Evolutionary conservation across 2,888 invertebrate species (phyloP).

Genomic region (Drosophila ustulata): DNA sequence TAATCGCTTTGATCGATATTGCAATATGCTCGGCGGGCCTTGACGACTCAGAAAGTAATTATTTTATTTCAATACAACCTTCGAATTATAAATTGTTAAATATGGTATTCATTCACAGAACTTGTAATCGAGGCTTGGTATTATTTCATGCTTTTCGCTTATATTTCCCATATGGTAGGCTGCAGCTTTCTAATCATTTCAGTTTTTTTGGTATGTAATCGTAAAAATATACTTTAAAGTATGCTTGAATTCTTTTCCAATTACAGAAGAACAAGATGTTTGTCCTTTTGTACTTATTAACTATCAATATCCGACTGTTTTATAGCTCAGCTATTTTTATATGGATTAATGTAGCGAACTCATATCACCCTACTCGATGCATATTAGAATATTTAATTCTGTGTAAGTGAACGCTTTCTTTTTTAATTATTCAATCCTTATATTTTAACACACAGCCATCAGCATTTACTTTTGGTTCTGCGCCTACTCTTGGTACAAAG

Average conservation of each 20-base stretch:
- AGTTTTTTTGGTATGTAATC: constrained; percentile 7
- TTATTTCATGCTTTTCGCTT: neutral
- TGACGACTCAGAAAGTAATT: neutral
- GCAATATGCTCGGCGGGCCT: neutral
- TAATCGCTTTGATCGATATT: constrained; percentile 14
- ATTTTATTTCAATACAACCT: neutral
- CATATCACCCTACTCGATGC: neutral
- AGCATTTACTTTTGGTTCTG: constrained; percentile 24
- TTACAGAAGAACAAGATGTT: neutral
- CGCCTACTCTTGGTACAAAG: constrained; percentile 23
- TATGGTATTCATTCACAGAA: neutral
- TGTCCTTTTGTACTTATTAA: constrained; percentile 5
- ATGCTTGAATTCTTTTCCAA: neutral
- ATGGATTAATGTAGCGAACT: neutral
- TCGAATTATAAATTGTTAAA: neutral
- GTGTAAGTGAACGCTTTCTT: constrained; percentile 1
- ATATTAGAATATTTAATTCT: constrained; percentile 14
- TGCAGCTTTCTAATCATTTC: constrained; percentile 9
- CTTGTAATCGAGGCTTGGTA: neutral
- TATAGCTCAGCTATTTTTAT: constrained; percentile 1
- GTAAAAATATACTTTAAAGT: neutral
- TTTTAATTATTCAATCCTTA: neutral
- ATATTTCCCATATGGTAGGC: neutral
- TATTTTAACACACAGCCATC: neutral
- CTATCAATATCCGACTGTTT: constrained; percentile 8